Conservation (phyloP, 2,113 vertebrate species). For the Callopanchax toddi region DNA sequence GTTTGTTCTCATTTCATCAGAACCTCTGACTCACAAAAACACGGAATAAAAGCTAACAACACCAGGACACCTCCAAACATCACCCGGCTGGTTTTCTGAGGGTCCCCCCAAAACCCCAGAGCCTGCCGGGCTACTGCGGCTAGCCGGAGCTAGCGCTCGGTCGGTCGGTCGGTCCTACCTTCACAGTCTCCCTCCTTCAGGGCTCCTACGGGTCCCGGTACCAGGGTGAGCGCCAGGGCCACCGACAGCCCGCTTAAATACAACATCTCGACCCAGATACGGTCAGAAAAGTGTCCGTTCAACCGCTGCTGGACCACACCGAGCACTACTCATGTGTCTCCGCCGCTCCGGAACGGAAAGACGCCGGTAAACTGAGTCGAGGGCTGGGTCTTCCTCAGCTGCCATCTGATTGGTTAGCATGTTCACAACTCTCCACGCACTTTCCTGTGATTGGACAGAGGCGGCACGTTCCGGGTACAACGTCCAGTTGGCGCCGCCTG, state of each 20-base stretch:
- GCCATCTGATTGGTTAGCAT: slow-evolving; percentile 74
- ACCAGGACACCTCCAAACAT: too few species aligned
- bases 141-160: slow-evolving; percentile 4
- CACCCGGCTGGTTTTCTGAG: background rate
- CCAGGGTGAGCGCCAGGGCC: slow-evolving; percentile 81
- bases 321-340: slow-evolving; percentile 9
- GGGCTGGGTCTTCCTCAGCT: slow-evolving; percentile 33
- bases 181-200: slow-evolving; percentile 90
- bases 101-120: background rate
- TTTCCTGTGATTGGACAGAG: slow-evolving; percentile 57
- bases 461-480: slow-evolving; percentile 46
- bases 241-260: slow-evolving; percentile 81
- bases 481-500: slow-evolving; percentile 88
- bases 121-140: background rate
- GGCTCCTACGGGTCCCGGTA: slow-evolving; percentile 73
- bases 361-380: slow-evolving; percentile 61
- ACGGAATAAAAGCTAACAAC: too few species aligned
- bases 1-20: too few species aligned
- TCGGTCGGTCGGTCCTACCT: too few species aligned
- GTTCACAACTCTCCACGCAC: slow-evolving; percentile 47
- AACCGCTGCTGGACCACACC: background rate
- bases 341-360: slow-evolving; percentile 1
- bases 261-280: slow-evolving; percentile 77
- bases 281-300: background rate
- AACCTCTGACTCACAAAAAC: too few species aligned